phyloP scores from a whole-genome alignment of 2,888 invertebrate species.

The Elmis aenea region DNA sequence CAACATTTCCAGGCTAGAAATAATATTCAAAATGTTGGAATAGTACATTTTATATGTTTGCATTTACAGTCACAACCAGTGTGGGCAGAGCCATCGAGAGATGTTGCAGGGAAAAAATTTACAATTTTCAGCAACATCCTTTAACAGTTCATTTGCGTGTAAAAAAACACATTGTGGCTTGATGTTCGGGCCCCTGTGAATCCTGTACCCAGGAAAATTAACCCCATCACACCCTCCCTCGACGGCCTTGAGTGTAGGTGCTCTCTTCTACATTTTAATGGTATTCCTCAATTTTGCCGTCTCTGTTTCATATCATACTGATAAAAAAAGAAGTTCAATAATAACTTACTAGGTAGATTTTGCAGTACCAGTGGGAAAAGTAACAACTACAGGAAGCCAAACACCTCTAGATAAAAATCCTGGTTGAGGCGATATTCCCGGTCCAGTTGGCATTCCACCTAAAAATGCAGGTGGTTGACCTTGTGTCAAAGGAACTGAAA shows the following conservation, averaged over 20 bases:
- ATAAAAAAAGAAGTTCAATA: constrained; percentile 10
- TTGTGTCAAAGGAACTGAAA: constrained; percentile 49
- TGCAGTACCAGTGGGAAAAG: constrained; percentile 78
- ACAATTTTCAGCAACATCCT: too few species aligned
- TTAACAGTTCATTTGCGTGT: too few species aligned
- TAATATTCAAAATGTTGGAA: constrained; percentile 22
- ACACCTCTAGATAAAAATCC: constrained; percentile 92
- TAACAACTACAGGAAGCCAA: constrained; percentile 84
- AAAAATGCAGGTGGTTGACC: constrained; percentile 60
- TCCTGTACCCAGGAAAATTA: too few species aligned
- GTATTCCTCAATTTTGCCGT: too few species aligned
- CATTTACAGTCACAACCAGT: too few species aligned
- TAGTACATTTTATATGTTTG: too few species aligned
- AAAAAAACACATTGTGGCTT: too few species aligned
- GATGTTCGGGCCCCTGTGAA: too few species aligned
- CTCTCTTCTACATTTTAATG: constrained; percentile 4
- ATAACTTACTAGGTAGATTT: constrained; percentile 84
- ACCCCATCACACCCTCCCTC: too few species aligned
- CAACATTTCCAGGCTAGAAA: constrained; percentile 83
- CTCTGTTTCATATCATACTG: too few species aligned
- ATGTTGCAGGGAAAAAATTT: too few species aligned
- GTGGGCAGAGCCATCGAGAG: too few species aligned
- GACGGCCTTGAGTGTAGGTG: constrained; percentile 5
- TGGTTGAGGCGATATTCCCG: constrained; percentile 79
- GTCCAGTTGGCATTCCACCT: constrained; percentile 64